Conservation (phyloP, 2,113 vertebrate genomes). For the Plecturocebus donacophilus region DNA sequence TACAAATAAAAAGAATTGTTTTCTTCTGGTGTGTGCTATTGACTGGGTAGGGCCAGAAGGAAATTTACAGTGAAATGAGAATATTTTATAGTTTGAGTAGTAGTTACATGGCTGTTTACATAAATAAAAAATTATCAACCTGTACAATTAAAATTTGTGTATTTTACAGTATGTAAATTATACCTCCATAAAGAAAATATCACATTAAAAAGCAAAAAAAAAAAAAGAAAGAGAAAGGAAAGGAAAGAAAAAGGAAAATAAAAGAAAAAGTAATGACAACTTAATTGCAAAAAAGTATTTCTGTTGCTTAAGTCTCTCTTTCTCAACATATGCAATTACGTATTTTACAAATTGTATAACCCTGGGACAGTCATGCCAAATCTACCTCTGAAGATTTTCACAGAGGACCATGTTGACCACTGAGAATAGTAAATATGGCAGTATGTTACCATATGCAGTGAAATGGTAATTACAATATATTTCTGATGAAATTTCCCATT, state of each 20-base stretch:
- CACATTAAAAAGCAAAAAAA: background rate
- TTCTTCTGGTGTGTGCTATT: background rate
- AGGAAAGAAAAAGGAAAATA: background rate
- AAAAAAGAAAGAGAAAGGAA: background rate
- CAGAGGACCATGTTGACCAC: background rate
- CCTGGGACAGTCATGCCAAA: background rate
- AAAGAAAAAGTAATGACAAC: background rate
- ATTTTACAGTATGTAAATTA: background rate
- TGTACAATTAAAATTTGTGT: background rate
- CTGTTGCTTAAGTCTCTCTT: background rate
- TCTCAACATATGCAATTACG: background rate
- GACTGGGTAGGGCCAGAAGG: background rate
- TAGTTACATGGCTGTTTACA: background rate
- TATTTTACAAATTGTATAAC: background rate
- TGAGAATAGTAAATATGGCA: background rate
- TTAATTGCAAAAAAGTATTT: background rate
- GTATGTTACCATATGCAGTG: background rate
- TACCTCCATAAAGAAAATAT: background rate
- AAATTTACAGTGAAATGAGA: background rate
- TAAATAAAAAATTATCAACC: background rate
- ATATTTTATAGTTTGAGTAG: background rate
- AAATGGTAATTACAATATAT: background rate
- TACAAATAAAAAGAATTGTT: background rate
- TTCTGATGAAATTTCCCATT: background rate
- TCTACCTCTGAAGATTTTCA: background rate